Evolutionary conservation across 2,888 invertebrate genomes (phyloP).

Genomic region (Cheilosia scutellata): DNA sequence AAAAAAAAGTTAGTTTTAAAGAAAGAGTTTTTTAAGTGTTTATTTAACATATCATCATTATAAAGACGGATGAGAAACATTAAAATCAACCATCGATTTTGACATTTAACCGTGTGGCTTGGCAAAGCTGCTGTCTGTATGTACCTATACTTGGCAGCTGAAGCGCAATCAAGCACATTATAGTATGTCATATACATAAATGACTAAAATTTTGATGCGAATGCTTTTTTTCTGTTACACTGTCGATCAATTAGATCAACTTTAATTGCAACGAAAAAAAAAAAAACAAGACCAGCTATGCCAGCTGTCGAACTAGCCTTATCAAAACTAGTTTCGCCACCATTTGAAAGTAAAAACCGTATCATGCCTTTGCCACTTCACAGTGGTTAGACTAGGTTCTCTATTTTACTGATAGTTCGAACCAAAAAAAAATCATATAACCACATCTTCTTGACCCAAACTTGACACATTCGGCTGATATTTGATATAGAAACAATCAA

Average conservation of each 20-base stretch:
- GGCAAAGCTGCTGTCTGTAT: too few relatives aligned
- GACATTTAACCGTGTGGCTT: not conserved
- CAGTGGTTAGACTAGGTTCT: not conserved
- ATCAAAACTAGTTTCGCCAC: not conserved
- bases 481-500: conserved; percentile 48
- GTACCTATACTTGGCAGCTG: too few relatives aligned
- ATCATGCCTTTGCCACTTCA: not conserved
- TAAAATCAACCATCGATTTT: not conserved
- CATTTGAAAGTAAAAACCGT: not conserved
- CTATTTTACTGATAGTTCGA: not conserved
- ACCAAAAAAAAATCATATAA: conserved; percentile 3
- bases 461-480: conserved; percentile 40
- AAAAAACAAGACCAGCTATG: too few relatives aligned
- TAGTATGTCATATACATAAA: too few relatives aligned
- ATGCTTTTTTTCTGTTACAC: too few relatives aligned
- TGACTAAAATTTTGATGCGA: too few relatives aligned
- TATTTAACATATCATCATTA: not conserved
- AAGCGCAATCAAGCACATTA: too few relatives aligned
- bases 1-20: too few relatives aligned
- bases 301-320: too few relatives aligned
- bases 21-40: too few relatives aligned
- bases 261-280: too few relatives aligned
- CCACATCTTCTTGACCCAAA: conserved; percentile 7
- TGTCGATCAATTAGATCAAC: too few relatives aligned
- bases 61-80: not conserved